These are phyloP conservation scores for Megalops cyprinoides DNA, from an alignment of 2,797 vertebrate genomes.

Conservation along the genomic window DNA sequence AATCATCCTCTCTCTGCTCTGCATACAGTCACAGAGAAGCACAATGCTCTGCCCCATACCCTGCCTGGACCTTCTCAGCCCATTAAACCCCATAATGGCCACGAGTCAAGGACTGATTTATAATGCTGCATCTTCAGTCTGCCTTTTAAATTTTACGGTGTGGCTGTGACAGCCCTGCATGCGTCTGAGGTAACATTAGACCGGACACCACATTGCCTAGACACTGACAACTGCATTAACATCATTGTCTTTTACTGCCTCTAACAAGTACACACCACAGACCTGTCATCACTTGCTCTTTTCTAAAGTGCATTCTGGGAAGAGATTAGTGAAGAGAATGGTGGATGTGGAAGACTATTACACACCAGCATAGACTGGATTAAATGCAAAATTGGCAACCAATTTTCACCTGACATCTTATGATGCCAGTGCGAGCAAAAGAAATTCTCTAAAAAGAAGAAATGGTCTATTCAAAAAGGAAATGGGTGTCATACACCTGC, in stretches of 20 bases:
- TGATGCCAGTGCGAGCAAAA: slow-evolving; percentile 17
- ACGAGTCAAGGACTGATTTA: neutral
- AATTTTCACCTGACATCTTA: slow-evolving; percentile 52
- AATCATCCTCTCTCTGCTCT: neutral
- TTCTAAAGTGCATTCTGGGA: slow-evolving; percentile 36
- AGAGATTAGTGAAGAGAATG: slow-evolving; percentile 25
- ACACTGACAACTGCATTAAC: slow-evolving; percentile 43
- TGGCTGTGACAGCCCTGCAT: neutral
- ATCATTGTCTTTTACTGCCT: slow-evolving; percentile 29
- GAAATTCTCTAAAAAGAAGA: no score
- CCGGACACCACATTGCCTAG: slow-evolving; percentile 1
- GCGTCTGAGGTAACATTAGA: slow-evolving; percentile 25
- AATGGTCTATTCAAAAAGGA: neutral
- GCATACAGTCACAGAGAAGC: neutral
- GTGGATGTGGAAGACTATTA: slow-evolving; percentile 27
- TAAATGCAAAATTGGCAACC: slow-evolving; percentile 39
- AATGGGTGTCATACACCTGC: slow-evolving; percentile 47
- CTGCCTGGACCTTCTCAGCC: neutral
- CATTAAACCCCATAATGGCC: neutral
- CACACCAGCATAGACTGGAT: slow-evolving; percentile 26
- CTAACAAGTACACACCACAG: slow-evolving; percentile 26
- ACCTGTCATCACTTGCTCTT: slow-evolving; percentile 9
- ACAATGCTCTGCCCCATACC: neutral
- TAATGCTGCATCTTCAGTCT: neutral
- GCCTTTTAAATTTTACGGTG: neutral